phyloP scores from a whole-genome alignment of 2,888 invertebrate species.

The Zelleria hepariella region DNA sequence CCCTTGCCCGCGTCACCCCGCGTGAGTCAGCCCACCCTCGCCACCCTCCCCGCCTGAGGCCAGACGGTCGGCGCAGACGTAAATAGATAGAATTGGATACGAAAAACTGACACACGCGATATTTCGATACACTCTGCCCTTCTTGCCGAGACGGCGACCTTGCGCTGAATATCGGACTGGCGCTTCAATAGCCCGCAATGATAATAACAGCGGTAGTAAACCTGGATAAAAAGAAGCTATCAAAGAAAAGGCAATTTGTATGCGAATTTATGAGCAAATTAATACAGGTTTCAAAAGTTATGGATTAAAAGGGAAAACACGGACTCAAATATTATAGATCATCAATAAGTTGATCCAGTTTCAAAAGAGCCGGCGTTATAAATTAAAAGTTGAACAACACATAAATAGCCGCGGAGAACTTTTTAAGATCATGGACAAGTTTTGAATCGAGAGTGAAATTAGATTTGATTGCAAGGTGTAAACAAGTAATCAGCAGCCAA shows the following conservation, averaged over 20 bases:
- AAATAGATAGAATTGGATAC: constrained; percentile 28
- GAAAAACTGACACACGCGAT: constrained; percentile 10
- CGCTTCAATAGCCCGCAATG: background rate
- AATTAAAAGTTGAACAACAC: background rate
- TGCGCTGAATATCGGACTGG: background rate
- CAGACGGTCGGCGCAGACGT: constrained; percentile 23
- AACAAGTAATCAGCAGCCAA: too few relatives aligned
- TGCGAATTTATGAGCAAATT: background rate
- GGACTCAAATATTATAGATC: background rate
- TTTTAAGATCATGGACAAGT: background rate
- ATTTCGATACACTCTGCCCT: constrained; percentile 10
- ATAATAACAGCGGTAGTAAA: background rate
- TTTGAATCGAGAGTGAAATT: background rate
- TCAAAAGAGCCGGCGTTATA: background rate
- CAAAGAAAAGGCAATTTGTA: background rate
- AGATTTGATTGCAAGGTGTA: background rate
- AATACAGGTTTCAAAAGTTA: background rate
- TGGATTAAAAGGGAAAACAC: background rate
- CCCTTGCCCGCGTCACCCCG: constrained; percentile 31
- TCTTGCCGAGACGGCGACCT: constrained; percentile 1
- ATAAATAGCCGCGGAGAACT: background rate
- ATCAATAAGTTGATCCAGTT: background rate
- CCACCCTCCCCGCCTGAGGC: constrained; percentile 23
- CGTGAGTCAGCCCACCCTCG: constrained; percentile 41
- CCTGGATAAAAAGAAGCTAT: background rate